Conservation (phyloP, 1,140 invertebrate genomes). For the Magallana gigas region DNA sequence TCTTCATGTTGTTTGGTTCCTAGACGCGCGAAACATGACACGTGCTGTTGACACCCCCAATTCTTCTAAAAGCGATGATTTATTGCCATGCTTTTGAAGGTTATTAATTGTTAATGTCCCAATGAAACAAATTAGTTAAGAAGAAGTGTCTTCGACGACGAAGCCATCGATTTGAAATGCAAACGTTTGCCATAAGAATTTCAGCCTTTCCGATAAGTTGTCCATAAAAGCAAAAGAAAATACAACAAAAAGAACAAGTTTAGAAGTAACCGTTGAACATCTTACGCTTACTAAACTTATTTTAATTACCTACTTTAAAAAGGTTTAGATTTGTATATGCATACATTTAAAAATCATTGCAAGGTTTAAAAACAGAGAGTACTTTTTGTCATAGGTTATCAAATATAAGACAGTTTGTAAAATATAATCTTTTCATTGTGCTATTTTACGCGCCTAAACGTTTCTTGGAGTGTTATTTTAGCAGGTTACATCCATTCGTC, state of each 20-base stretch:
- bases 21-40: constrained; percentile 24
- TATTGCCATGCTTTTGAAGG: constrained; percentile 21
- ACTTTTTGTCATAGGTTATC: neutral
- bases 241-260: too few relatives aligned
- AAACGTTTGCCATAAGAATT: neutral
- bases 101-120: constrained; percentile 34
- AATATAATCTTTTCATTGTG: neutral
- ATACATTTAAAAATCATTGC: too few relatives aligned
- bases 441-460: neutral
- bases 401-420: neutral
- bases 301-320: too few relatives aligned
- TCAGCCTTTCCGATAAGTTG: too few relatives aligned
- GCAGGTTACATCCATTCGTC: neutral
- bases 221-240: too few relatives aligned
- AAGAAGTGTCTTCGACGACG: neutral
- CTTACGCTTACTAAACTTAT: too few relatives aligned
- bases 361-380: too few relatives aligned
- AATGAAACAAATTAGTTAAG: constrained; percentile 26
- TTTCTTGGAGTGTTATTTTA: neutral
- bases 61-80: constrained; percentile 32
- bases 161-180: neutral
- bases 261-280: too few relatives aligned
- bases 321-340: too few relatives aligned
- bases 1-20: neutral
- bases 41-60: constrained; percentile 25